phyloP scores from a whole-genome alignment of 2,888 invertebrate genomes.

The Cosmia pyralina region DNA sequence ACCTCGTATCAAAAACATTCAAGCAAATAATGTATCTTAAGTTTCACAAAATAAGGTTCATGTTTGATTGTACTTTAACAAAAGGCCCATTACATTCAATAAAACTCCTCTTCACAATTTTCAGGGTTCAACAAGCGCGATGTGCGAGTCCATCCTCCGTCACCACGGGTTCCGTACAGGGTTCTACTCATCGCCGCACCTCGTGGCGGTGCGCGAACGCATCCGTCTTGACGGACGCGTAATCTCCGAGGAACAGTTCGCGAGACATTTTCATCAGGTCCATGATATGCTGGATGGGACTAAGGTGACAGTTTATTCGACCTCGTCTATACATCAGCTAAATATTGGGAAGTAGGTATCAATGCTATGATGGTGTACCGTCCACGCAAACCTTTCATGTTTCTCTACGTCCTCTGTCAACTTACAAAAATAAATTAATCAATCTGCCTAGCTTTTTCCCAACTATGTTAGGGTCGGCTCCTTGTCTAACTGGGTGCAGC shows the following conservation, averaged over 20 bases:
- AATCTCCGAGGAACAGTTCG: conserved; percentile 93
- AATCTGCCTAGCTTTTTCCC: too few species aligned
- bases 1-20: background rate
- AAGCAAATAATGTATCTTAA: background rate
- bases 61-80: background rate
- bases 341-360: background rate
- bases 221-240: conserved; percentile 96
- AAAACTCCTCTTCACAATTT: conserved; percentile 6
- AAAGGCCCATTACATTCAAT: background rate
- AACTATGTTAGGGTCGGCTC: too few species aligned
- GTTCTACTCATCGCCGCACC: conserved; percentile 98
- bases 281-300: conserved; percentile 90
- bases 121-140: conserved; percentile 97
- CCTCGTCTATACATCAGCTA: background rate
- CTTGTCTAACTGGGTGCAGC: too few species aligned
- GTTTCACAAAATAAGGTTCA: background rate
- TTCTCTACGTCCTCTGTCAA: too few species aligned
- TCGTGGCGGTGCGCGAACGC: conserved; percentile 97
- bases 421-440: too few species aligned
- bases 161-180: conserved; percentile 96
- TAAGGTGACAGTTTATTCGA: conserved; percentile 70
- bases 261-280: conserved; percentile 95
- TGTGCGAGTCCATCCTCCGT: conserved; percentile 96
- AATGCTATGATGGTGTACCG: background rate
- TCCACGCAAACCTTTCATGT: too few species aligned